Evolutionary conservation across 2,797 vertebrate genomes (phyloP).

Genomic region (Channa striata): DNA sequence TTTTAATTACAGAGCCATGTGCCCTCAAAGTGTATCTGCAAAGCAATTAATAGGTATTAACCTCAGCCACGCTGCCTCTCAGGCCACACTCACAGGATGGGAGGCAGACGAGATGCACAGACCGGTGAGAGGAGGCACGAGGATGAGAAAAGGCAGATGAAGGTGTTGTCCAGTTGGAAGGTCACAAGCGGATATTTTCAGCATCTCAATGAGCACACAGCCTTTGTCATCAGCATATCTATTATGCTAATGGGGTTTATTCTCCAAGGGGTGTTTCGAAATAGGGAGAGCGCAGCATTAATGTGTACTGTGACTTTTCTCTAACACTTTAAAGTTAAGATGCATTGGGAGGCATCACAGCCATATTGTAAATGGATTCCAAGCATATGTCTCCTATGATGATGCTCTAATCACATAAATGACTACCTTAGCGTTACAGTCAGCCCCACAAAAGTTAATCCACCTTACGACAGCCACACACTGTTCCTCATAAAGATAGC

Average conservation of each 20-base stretch:
- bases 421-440: not conserved
- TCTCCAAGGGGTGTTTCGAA: constrained; percentile 2
- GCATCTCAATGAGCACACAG: constrained; percentile 5
- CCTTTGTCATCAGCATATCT: constrained; percentile 22
- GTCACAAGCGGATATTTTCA: constrained; percentile 46
- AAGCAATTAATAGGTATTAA: constrained; percentile 45
- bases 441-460: not conserved
- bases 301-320: constrained; percentile 25
- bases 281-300: not conserved
- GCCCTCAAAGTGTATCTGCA: constrained; percentile 43
- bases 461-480: not conserved
- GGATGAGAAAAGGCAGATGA: constrained; percentile 25
- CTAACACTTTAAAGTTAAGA: not conserved
- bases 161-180: constrained; percentile 44
- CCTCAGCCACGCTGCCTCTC: constrained; percentile 31
- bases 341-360: not conserved
- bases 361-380: not conserved
- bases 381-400: constrained; percentile 6
- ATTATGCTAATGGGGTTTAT: constrained; percentile 38
- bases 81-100: constrained; percentile 6
- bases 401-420: not conserved
- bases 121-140: not conserved
- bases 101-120: constrained; percentile 12
- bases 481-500: not conserved
- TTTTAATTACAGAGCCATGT: constrained; percentile 56